Conservation (phyloP, 2,113 vertebrate genomes). For the Varanus komodoensis region DNA sequence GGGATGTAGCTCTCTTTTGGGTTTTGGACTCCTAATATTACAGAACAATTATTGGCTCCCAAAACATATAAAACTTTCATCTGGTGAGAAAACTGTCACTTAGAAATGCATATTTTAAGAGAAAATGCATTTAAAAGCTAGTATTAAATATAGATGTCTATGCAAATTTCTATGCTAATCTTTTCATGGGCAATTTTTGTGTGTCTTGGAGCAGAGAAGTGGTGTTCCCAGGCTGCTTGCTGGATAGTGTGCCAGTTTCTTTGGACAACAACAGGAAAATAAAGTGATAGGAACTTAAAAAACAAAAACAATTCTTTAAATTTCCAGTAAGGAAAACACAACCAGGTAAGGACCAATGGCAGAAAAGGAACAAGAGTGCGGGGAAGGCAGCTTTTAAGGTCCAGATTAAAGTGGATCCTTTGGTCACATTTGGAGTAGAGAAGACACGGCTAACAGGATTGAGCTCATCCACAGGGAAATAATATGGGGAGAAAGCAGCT, state of each 20-base stretch:
- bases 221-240: background rate
- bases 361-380: background rate
- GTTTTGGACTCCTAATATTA: no score
- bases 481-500: background rate
- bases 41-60: no score
- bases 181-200: background rate
- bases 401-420: background rate
- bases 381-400: background rate
- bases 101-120: no score
- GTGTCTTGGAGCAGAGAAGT: background rate
- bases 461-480: background rate
- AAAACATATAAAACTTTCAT: no score
- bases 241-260: background rate
- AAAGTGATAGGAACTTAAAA: background rate
- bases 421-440: accelerated
- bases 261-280: background rate
- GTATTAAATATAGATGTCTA: no score
- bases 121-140: no score
- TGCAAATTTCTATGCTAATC: no score
- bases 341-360: background rate
- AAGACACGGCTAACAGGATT: background rate
- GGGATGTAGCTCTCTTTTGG: no score
- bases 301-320: background rate
- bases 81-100: no score
- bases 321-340: background rate